phyloP scores from a whole-genome alignment of 2,113 vertebrate species.

The Panurus biarmicus region DNA sequence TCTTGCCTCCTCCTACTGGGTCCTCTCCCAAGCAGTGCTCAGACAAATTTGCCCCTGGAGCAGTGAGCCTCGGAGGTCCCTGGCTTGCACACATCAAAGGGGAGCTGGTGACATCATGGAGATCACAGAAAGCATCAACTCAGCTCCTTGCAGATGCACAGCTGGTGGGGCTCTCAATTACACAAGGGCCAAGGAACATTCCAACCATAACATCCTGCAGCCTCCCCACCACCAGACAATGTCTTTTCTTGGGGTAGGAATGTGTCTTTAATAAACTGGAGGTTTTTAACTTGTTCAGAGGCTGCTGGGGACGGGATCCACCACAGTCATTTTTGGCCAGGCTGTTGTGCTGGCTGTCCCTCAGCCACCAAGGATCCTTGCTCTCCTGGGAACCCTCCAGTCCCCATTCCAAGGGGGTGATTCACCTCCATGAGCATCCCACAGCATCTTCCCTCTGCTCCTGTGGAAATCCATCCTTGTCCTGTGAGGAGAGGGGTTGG shows the following conservation, averaged over 20 bases:
- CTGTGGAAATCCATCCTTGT: accelerated
- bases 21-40: not conserved
- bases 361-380: accelerated
- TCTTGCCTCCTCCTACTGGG: not conserved
- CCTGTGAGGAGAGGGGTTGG: not conserved
- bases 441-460: not conserved
- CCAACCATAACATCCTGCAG: constrained; percentile 59
- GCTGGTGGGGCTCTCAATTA: constrained; percentile 20
- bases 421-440: not conserved
- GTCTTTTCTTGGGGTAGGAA: not conserved
- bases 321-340: not conserved
- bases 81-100: not conserved
- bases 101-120: constrained; percentile 4
- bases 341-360: not conserved
- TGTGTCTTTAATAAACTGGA: constrained; percentile 44
- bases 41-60: not conserved
- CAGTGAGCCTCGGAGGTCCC: not conserved
- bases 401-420: not conserved
- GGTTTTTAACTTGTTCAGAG: not conserved
- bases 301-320: not conserved
- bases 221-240: constrained; percentile 34
- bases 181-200: constrained; percentile 21
- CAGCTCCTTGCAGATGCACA: not conserved
- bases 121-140: constrained; percentile 14
- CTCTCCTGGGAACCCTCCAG: accelerated